Evolutionary conservation across 2,797 vertebrate genomes (phyloP).

Genomic region (Sebastiscus albofasciatus): DNA sequence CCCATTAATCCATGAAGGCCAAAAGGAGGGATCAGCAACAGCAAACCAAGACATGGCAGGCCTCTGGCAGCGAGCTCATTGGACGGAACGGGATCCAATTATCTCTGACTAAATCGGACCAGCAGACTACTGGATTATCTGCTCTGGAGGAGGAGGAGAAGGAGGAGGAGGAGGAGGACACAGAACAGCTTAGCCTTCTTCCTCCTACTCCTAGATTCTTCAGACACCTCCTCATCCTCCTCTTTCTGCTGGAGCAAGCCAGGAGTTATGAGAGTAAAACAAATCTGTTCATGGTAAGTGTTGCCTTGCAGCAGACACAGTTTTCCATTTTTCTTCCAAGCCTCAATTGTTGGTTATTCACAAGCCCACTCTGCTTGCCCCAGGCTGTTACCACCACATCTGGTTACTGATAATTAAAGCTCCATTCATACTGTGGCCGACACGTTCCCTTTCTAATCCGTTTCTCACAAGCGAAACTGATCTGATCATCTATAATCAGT

Average conservation of each 20-base stretch:
- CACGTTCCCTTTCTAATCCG: neutral
- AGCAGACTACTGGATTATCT: slow-evolving; percentile 62
- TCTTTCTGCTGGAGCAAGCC: neutral
- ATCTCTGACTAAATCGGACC: slow-evolving; percentile 59
- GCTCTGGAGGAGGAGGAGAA: slow-evolving; percentile 10
- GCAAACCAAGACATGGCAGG: slow-evolving; percentile 36
- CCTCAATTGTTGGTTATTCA: neutral
- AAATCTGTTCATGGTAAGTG: neutral
- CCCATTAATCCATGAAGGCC: slow-evolving; percentile 48
- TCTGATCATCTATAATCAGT: slow-evolving; percentile 1
- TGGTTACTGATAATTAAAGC: neutral
- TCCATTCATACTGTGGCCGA: neutral
- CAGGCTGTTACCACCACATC: neutral
- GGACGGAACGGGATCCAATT: slow-evolving; percentile 67
- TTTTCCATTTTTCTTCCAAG: neutral
- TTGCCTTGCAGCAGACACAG: neutral
- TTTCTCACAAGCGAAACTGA: neutral
- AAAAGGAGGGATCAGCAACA: slow-evolving; percentile 32
- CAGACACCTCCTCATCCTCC: neutral
- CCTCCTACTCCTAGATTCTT: neutral
- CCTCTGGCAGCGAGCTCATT: slow-evolving; percentile 46
- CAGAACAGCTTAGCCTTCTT: slow-evolving; percentile 27
- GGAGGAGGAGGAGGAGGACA: slow-evolving; percentile 2
- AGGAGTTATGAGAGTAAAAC: neutral
- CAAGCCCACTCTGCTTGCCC: neutral